Evolutionary conservation across 2,888 invertebrate species (phyloP).

Genomic region (Noctua janthe): DNA sequence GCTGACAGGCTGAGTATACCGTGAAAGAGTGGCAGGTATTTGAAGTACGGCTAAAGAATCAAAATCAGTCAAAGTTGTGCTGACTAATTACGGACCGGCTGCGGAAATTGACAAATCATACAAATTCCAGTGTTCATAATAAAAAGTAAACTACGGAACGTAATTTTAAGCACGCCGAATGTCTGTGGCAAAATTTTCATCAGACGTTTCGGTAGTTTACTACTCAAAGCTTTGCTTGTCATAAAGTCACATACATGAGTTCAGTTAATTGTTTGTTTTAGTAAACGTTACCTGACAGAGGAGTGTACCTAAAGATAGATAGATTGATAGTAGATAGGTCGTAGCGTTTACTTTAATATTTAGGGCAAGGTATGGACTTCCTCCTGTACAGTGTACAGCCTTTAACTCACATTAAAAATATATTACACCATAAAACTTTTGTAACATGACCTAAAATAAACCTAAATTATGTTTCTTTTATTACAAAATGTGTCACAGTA

Average conservation of each 20-base stretch:
- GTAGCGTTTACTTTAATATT: not conserved
- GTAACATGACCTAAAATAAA: constrained; percentile 11
- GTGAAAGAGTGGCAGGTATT: not conserved
- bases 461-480: constrained; percentile 17
- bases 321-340: not conserved
- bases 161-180: not conserved
- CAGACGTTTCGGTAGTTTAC: not conserved
- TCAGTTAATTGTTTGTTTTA: not conserved
- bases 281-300: not conserved
- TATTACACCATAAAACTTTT: not conserved
- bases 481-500: not conserved
- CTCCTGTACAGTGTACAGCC: not conserved
- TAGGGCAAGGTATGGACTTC: not conserved
- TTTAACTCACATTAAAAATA: constrained; percentile 6
- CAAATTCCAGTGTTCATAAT: not conserved
- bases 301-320: not conserved
- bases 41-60: not conserved
- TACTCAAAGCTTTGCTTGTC: not conserved
- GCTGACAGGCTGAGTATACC: not conserved
- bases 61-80: not conserved
- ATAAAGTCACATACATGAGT: not conserved
- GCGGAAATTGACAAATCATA: not conserved
- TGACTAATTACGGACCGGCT: not conserved
- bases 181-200: not conserved
- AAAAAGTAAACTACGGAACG: not conserved